Base-by-base conservation (phyloP, 2,888 invertebrate genomes). In the Cremastinae sp. region DNA sequence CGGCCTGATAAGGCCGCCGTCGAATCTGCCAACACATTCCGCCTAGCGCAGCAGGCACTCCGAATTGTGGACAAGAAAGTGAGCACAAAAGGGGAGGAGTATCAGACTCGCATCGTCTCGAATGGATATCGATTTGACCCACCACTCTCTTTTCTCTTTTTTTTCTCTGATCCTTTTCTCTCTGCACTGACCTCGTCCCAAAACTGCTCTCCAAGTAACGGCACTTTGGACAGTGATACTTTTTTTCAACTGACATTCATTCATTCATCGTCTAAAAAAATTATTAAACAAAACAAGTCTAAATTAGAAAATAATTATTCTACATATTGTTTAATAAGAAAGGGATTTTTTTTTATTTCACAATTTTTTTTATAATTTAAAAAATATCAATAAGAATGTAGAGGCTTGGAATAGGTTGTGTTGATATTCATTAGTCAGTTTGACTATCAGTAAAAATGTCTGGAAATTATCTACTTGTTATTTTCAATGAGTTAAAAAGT, bases 81-180 rank as follows among this genome's bases (percentile, higher is more conserved):
- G 45, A 16, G 43, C 18, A 56, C 53, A 41, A 47, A 66, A 16
- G 54, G 58, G 65, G 18, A 54, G 54, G 14, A 47, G 64, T 51
- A 59, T 12, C 18, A 49, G 43, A 38, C 41, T 41, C 58, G 43
- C 45, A 59, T 59, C 65, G 74, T 77, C 73, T 74, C 70, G 56
- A 77, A 70, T 53, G 59, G 38, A 70, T 77, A 77, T 77, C 65
- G 76, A 77, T 77, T 77, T 69, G 76, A 77, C 76, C 76, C 54
- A 76, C 75, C 69, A 9, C 54, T 28, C 5, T 5, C 28, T 28
- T 5, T 28, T 28, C 28, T 28, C 28, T 28, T 5, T 5, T 28
- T 5, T 28, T 28, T 28, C 28, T 28, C 28, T 28, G 2, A 5
- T 28, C 28, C 5, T 28, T 28, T 12, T 28, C 2, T 28, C 59